phyloP scores from a whole-genome alignment of 1,140 invertebrate species.

The Proales similis region DNA sequence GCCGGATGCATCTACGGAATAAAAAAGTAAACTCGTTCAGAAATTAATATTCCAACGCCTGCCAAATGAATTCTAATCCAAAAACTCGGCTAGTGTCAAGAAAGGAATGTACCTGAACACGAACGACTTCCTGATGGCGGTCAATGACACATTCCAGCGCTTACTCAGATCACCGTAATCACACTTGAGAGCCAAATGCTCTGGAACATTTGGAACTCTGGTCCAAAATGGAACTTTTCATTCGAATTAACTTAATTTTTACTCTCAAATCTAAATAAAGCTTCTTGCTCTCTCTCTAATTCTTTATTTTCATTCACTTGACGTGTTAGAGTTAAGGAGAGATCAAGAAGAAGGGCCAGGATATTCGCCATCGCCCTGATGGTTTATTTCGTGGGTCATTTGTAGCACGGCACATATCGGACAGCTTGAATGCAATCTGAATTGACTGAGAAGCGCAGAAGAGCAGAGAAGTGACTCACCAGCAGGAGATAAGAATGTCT shows the following conservation, averaged over 20 bases:
- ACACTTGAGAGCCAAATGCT: no score
- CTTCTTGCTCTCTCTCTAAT: no score
- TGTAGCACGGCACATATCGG: background rate
- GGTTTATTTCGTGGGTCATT: background rate
- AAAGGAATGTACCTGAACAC: conserved; percentile 51
- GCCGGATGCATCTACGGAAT: conserved; percentile 92
- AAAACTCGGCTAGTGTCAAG: conserved; percentile 47
- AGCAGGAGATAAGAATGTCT: background rate
- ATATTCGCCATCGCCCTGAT: background rate
- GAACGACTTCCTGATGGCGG: conserved; percentile 51
- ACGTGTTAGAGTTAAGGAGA: background rate
- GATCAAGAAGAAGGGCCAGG: background rate
- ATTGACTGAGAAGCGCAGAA: no score
- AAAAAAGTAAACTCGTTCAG: conserved; percentile 48
- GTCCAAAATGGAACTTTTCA: background rate
- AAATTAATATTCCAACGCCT: background rate
- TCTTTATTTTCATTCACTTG: background rate
- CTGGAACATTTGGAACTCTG: no score
- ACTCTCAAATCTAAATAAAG: no score
- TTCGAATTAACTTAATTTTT: background rate
- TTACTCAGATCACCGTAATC: no score
- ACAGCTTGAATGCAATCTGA: background rate
- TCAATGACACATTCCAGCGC: conserved; percentile 42
- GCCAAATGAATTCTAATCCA: background rate
- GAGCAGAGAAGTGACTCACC: background rate